Evolutionary conservation across 2,888 invertebrate species (phyloP).

Genomic region (Pristionchus mayeri): DNA sequence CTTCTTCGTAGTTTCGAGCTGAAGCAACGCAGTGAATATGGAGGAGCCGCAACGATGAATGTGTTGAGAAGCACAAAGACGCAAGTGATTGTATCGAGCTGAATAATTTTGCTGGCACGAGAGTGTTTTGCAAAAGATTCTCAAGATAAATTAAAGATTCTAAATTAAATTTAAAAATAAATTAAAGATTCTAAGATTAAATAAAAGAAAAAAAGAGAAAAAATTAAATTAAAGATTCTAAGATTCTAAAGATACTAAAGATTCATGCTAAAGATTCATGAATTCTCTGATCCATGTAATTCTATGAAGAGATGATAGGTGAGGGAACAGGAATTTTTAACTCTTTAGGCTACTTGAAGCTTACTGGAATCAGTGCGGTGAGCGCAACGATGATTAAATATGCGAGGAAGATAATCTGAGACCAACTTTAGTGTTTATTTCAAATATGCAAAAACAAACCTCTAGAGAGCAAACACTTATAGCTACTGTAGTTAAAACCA

Average conservation of each 20-base stretch:
- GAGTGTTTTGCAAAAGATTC: too few species aligned
- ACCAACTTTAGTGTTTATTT: background rate
- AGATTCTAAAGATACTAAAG: too few species aligned
- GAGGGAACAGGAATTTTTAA: too few species aligned
- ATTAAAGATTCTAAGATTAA: background rate
- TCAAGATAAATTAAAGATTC: too few species aligned
- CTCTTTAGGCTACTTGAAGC: too few species aligned
- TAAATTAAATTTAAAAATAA: too few species aligned
- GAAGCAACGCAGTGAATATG: background rate
- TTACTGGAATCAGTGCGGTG: background rate
- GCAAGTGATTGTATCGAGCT: background rate
- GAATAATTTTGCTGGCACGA: background rate
- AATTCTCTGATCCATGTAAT: too few species aligned
- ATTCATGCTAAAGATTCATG: too few species aligned
- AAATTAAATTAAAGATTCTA: too few species aligned
- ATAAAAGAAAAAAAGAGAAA: background rate
- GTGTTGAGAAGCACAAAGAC: background rate
- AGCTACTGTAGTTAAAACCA: background rate
- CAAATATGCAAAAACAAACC: background rate
- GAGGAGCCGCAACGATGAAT: background rate
- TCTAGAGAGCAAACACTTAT: background rate
- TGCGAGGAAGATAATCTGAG: background rate
- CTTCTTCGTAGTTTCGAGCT: background rate
- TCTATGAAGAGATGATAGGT: too few species aligned
- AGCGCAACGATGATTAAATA: background rate